These are phyloP conservation scores for Nerophis lumbriciformis DNA, from an alignment of 2,113 vertebrate genomes.

Conservation along the genomic window DNA sequence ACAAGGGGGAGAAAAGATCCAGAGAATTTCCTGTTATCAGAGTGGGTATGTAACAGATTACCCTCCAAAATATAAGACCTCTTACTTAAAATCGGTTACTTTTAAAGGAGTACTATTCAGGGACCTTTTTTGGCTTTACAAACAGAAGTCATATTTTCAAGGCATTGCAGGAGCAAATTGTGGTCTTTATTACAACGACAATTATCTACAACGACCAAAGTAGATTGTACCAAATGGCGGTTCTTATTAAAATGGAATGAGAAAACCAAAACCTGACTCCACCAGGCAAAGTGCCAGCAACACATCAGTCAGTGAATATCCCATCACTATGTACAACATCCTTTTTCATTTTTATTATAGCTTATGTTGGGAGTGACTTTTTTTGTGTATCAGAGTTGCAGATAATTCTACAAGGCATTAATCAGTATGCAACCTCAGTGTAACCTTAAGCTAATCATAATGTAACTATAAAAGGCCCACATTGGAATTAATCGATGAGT, in stretches of 20 bases:
- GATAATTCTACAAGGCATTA: slow-evolving; percentile 16
- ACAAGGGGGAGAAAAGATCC: slow-evolving; percentile 36
- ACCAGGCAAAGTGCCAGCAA: neutral
- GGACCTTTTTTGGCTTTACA: slow-evolving; percentile 10
- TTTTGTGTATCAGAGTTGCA: slow-evolving; percentile 4
- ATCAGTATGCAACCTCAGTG: slow-evolving; percentile 2
- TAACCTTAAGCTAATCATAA: no score
- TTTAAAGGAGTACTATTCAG: slow-evolving; percentile 27
- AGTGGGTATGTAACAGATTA: slow-evolving; percentile 27
- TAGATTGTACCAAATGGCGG: neutral
- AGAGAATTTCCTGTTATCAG: slow-evolving; percentile 23
- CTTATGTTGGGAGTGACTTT: slow-evolving; percentile 7
- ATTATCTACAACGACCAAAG: slow-evolving; percentile 4
- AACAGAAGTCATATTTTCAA: slow-evolving; percentile 24
- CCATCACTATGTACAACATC: slow-evolving; percentile 47
- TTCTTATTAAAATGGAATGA: slow-evolving; percentile 1
- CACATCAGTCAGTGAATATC: slow-evolving; percentile 34
- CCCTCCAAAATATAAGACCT: slow-evolving; percentile 29
- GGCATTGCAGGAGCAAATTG: neutral
- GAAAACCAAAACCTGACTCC: slow-evolving; percentile 17
- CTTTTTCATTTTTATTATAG: slow-evolving; percentile 24
- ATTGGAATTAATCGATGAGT: slow-evolving; percentile 4
- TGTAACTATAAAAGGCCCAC: neutral
- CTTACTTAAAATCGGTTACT: slow-evolving; percentile 42
- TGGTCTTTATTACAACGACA: slow-evolving; percentile 1